These are phyloP conservation scores for Fragum sueziense DNA, from an alignment of 2,888 invertebrate species.

Conservation along the genomic window DNA sequence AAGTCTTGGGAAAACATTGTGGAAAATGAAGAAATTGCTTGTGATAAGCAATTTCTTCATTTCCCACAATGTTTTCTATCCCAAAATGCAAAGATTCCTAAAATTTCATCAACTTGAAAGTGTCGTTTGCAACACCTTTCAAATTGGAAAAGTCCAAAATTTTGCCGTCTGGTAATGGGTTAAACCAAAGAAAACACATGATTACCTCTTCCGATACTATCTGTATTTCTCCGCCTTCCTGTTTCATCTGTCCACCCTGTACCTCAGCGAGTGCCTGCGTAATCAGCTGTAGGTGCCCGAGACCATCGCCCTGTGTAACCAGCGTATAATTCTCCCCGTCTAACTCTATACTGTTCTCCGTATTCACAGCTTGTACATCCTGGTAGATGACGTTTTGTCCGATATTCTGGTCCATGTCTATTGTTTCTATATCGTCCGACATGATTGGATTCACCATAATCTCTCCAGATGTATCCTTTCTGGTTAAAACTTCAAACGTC, in stretches of 20 bases:
- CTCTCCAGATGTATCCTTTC: constrained; percentile 32
- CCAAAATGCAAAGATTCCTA: too few relatives aligned
- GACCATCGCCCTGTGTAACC: constrained; percentile 33
- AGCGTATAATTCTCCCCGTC: constrained; percentile 55
- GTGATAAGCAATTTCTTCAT: too few relatives aligned
- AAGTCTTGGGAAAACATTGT: too few relatives aligned
- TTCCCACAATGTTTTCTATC: too few relatives aligned
- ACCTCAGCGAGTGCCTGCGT: constrained; percentile 38
- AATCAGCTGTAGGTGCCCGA: constrained; percentile 49
- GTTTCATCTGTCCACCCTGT: constrained; percentile 25
- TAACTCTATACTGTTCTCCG: constrained; percentile 31
- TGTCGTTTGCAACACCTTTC: too few relatives aligned
- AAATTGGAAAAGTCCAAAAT: too few relatives aligned
- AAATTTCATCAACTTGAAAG: too few relatives aligned
- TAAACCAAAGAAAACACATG: too few relatives aligned
- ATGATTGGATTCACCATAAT: constrained; percentile 43
- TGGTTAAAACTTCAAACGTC: constrained; percentile 42
- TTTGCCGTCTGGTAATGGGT: too few relatives aligned
- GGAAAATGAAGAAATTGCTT: too few relatives aligned
- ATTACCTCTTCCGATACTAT: constrained; percentile 26
- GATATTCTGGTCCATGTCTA: constrained; percentile 13
- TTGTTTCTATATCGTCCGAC: constrained; percentile 13
- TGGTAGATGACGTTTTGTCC: constrained; percentile 2
- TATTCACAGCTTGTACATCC: constrained; percentile 2
- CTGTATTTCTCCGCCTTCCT: constrained; percentile 28